Evolutionary conservation across 2,888 invertebrate genomes (phyloP).

Genomic region (Stenichneumon culpator): DNA sequence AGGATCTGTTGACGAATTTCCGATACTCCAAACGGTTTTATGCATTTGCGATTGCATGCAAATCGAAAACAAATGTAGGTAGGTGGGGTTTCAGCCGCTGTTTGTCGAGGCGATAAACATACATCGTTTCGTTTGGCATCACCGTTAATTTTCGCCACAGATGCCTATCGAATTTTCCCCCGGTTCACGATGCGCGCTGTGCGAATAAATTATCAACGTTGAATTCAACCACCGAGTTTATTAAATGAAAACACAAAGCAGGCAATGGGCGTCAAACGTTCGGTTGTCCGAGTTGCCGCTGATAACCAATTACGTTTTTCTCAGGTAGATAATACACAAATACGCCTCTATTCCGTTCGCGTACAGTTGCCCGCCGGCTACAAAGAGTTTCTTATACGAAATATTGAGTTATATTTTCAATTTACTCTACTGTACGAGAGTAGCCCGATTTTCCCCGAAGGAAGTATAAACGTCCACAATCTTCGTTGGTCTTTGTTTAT

Average conservation of each 20-base stretch:
- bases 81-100: not conserved
- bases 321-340: too few species aligned
- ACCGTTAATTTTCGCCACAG: constrained; percentile 6
- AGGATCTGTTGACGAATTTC: not conserved
- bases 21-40: not conserved
- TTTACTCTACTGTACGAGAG: not conserved
- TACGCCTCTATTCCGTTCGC: too few species aligned
- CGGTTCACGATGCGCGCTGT: not conserved
- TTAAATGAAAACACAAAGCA: constrained; percentile 24
- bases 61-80: not conserved
- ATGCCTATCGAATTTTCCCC: not conserved
- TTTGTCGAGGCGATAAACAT: not conserved
- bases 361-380: too few species aligned
- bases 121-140: not conserved
- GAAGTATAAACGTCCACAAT: not conserved
- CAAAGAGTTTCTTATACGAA: too few species aligned
- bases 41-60: not conserved
- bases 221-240: not conserved
- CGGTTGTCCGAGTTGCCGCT: not conserved
- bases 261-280: not conserved
- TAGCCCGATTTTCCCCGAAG: not conserved
- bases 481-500: too few species aligned
- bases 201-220: not conserved
- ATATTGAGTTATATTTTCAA: too few species aligned
- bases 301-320: constrained; percentile 13